phyloP scores from a whole-genome alignment of 2,888 invertebrate species.

The Syrista parreyssii region DNA sequence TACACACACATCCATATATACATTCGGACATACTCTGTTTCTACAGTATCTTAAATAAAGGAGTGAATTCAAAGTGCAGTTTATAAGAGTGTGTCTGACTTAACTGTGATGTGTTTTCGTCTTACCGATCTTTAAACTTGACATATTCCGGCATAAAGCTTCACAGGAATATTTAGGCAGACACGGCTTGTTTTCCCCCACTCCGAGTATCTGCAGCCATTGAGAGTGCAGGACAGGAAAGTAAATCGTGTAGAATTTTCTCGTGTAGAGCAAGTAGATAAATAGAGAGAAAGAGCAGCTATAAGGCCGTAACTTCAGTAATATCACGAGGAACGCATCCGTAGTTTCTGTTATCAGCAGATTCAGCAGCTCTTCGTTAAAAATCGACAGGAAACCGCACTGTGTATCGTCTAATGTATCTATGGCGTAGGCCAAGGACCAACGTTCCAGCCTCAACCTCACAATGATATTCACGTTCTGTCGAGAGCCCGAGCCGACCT shows the following conservation, averaged over 20 bases:
- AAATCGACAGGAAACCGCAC: neutral
- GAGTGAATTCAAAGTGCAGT: neutral
- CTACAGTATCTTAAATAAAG: neutral
- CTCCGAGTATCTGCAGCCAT: slow-evolving; percentile 54
- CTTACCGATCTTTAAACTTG: slow-evolving; percentile 74
- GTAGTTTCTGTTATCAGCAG: neutral
- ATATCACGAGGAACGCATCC: neutral
- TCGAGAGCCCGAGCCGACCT: slow-evolving; percentile 1
- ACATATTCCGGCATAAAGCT: slow-evolving; percentile 70
- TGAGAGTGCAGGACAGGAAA: slow-evolving; percentile 26
- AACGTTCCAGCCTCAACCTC: neutral
- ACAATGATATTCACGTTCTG: neutral
- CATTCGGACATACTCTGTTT: neutral
- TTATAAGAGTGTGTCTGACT: neutral
- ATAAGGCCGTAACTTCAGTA: neutral
- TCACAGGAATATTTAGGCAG: slow-evolving; percentile 41
- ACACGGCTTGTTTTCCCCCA: slow-evolving; percentile 61
- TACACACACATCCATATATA: neutral
- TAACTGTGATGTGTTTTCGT: slow-evolving; percentile 17
- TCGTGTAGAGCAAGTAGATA: slow-evolving; percentile 26
- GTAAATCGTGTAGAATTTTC: slow-evolving; percentile 33
- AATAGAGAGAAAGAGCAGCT: neutral
- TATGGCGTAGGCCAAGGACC: neutral
- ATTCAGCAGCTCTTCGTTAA: neutral
- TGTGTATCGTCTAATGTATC: neutral